phyloP scores from a whole-genome alignment of 1,140 invertebrate species.

The Aethina tumida region DNA sequence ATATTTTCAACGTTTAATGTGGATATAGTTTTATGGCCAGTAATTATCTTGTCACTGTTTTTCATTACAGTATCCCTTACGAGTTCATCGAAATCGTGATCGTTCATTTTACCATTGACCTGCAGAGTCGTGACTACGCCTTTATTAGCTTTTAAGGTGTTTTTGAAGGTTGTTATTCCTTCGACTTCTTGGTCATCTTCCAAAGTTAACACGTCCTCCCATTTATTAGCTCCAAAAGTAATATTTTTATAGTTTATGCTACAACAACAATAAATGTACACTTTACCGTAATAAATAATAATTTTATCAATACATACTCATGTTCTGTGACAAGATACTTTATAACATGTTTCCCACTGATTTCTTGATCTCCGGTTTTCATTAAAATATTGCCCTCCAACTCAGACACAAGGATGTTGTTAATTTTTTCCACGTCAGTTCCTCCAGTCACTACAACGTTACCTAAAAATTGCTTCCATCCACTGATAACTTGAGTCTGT shows the following conservation, averaged over 20 bases:
- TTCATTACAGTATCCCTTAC: slow-evolving; percentile 3
- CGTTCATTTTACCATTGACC: slow-evolving; percentile 2
- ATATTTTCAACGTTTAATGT: background rate
- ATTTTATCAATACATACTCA: slow-evolving; percentile 9
- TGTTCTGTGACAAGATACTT: slow-evolving; percentile 10
- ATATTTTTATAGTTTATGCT: slow-evolving; percentile 5
- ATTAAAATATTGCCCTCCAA: slow-evolving; percentile 31
- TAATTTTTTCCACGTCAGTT: slow-evolving; percentile 20
- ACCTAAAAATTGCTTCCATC: slow-evolving; percentile 31
- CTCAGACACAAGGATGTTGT: slow-evolving; percentile 23
- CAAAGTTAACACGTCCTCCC: slow-evolving; percentile 1
- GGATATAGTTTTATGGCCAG: slow-evolving; percentile 4
- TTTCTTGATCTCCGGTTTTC: slow-evolving; percentile 36
- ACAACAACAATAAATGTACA: background rate
- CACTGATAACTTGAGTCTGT: slow-evolving; percentile 34
- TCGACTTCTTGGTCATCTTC: slow-evolving; percentile 20
- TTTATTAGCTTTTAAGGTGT: background rate
- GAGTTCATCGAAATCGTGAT: slow-evolving; percentile 2
- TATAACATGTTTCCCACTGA: slow-evolving; percentile 27
- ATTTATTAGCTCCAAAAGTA: slow-evolving; percentile 5
- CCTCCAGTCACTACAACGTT: slow-evolving; percentile 28
- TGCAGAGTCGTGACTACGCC: background rate
- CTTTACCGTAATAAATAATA: background rate
- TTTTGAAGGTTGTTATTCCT: slow-evolving; percentile 10
- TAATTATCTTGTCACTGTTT: background rate